Conservation (phyloP, 2,888 invertebrate genomes). For the Acrocyrtus sp. region DNA sequence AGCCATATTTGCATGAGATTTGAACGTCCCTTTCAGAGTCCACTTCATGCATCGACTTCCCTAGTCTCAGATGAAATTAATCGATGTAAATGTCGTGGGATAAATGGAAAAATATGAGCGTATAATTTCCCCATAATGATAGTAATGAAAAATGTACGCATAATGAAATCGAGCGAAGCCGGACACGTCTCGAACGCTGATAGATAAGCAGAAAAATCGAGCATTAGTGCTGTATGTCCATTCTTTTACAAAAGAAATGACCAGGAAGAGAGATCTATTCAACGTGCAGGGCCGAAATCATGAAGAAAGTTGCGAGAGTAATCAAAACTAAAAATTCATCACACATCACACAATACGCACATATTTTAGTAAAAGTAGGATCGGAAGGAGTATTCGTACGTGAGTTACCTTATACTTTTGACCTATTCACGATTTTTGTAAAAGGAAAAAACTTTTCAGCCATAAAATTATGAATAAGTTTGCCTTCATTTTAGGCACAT, state of each 20-base stretch:
- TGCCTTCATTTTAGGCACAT: no score
- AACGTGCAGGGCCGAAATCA: not conserved
- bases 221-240: no score
- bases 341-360: not conserved
- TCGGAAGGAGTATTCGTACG: not conserved
- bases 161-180: no score
- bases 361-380: not conserved
- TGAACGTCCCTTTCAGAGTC: no score
- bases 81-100: no score
- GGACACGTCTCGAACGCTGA: no score
- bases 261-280: constrained; percentile 3
- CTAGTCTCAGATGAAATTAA: no score
- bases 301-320: not conserved
- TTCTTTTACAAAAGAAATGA: constrained; percentile 9
- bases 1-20: no score
- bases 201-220: no score
- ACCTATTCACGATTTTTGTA: constrained; percentile 44
- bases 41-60: no score
- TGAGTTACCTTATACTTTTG: constrained; percentile 27
- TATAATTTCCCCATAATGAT: not conserved
- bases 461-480: no score
- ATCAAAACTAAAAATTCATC: not conserved
- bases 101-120: not conserved
- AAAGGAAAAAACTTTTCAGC: no score
- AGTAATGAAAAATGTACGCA: not conserved